These are phyloP conservation scores for Paraescarpia echinospica DNA, from an alignment of 1,140 invertebrate species.

Conservation along the genomic window DNA sequence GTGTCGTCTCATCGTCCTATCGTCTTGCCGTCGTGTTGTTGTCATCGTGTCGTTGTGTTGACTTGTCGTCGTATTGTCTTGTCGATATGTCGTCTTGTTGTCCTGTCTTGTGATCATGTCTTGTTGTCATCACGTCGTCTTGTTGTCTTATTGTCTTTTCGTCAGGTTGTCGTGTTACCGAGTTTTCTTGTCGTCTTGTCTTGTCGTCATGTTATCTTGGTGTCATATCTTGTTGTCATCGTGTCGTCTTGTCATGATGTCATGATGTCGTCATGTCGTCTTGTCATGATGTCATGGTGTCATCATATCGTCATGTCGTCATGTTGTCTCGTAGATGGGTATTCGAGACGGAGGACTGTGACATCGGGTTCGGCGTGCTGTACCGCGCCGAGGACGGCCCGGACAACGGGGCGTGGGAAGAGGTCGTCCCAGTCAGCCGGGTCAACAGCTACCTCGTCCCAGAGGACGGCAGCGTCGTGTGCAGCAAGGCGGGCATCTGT, in stretches of 20 bases:
- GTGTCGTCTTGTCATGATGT: neutral
- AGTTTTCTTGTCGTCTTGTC: neutral
- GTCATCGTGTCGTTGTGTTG: too few species aligned
- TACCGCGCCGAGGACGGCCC: neutral
- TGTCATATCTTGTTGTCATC: neutral
- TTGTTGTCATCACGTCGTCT: neutral
- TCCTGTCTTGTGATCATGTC: neutral
- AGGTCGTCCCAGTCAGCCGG: conserved; percentile 33
- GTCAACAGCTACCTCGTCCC: conserved; percentile 50
- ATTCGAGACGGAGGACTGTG: conserved; percentile 16
- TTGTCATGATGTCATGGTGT: neutral
- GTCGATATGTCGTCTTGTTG: neutral
- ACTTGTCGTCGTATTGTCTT: neutral
- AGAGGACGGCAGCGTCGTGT: conserved; percentile 43
- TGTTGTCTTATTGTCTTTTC: too few species aligned
- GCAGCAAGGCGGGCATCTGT: conserved; percentile 44
- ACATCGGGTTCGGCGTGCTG: conserved; percentile 10
- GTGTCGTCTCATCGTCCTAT: too few species aligned
- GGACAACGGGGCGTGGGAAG: conserved; percentile 26
- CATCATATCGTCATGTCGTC: neutral
- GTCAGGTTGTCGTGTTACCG: too few species aligned
- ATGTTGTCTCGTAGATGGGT: conserved; percentile 3
- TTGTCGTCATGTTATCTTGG: neutral
- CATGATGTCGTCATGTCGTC: neutral
- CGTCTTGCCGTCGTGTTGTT: too few species aligned